Evolutionary conservation across 2,888 invertebrate genomes (phyloP).

Genomic region (Coenonympha arcania): DNA sequence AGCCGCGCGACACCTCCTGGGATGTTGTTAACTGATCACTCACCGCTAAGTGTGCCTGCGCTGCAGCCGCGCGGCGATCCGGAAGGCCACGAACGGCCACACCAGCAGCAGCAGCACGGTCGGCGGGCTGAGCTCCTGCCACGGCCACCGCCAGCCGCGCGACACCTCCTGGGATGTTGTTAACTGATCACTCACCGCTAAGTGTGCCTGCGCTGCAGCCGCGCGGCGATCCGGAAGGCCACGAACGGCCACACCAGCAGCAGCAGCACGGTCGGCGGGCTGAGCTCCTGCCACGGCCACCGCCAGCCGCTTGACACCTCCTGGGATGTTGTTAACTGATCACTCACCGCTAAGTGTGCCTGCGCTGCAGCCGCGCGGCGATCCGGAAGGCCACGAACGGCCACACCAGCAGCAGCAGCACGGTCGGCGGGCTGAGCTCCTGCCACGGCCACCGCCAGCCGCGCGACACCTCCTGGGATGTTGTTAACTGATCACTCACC

Average conservation of each 20-base stretch:
- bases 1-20: no score
- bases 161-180: no score
- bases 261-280: conserved; percentile 70
- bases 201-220: conserved; percentile 32
- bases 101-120: conserved; percentile 74
- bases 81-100: conserved; percentile 79
- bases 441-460: conserved; percentile 77
- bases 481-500: no score
- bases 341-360: conserved; percentile 32
- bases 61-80: conserved; percentile 40
- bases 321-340: no score
- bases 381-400: conserved; percentile 75
- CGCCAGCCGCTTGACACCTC: no score
- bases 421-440: conserved; percentile 70
- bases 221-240: conserved; percentile 53
- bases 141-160: conserved; percentile 78
- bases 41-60: conserved; percentile 33
- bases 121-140: conserved; percentile 72
- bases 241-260: conserved; percentile 80
- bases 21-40: no score
- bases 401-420: conserved; percentile 77
- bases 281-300: conserved; percentile 78
- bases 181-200: conserved; percentile 29
- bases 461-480: conserved; percentile 49
- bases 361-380: conserved; percentile 35